Percentiles rank a stretch among this genome's conserved stretches.
Evolutionary conservation across 2,113 vertebrate genomes (phyloP).

Genomic region (Sardina pilchardus): DNA sequence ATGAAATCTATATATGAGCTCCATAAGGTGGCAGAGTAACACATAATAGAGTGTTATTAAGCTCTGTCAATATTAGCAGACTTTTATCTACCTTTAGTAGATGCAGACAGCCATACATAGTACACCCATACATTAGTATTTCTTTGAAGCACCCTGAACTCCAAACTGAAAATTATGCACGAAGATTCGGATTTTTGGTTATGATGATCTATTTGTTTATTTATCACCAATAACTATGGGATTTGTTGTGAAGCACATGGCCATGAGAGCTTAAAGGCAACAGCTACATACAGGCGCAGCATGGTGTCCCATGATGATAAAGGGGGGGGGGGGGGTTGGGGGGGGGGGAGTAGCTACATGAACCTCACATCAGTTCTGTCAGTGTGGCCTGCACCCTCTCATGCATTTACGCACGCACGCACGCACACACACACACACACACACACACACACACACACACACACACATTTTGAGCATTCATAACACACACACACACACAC

Average conservation of each 20-base stretch:
- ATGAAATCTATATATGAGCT: background rate
- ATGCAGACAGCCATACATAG: background rate
- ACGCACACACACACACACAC: background rate
- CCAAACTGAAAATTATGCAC: background rate
- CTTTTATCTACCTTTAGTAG: too few species aligned
- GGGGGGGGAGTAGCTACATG: background rate
- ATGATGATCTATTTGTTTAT: background rate
- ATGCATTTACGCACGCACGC: background rate
- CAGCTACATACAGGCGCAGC: background rate
- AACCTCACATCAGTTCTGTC: background rate
- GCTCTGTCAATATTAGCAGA: too few species aligned
- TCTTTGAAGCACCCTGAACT: background rate
- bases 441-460: background rate
- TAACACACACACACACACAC: conserved; percentile 13
- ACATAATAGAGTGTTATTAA: background rate
- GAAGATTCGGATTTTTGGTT: background rate
- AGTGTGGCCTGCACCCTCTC: background rate
- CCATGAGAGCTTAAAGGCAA: background rate
- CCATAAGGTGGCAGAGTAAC: background rate
- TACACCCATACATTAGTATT: too few species aligned
- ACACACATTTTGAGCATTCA: too few species aligned
- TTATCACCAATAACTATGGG: background rate
- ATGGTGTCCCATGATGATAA: background rate
- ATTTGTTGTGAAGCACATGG: background rate
- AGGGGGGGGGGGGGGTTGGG: too few species aligned